These are phyloP conservation scores for Hippocampus mohnikei DNA, from an alignment of 2,113 vertebrate species.

Conservation along the genomic window DNA sequence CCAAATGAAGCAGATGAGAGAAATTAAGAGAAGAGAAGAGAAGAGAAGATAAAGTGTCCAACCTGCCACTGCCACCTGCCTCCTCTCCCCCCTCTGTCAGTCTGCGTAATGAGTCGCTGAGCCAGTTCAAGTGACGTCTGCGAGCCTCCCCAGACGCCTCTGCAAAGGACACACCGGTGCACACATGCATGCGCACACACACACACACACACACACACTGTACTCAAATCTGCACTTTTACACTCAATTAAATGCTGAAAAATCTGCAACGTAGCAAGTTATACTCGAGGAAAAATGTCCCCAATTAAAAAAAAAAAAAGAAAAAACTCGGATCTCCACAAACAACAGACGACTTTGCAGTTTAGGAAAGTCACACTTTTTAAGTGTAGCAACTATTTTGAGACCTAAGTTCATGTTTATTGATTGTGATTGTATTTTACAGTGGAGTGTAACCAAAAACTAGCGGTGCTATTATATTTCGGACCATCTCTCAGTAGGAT, in stretches of 20 bases:
- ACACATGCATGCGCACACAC: background rate
- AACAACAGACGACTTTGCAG: background rate
- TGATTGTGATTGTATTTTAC: background rate
- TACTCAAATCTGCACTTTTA: background rate
- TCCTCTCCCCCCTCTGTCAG: constrained; percentile 66
- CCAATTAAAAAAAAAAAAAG: background rate
- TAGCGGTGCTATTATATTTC: too few species aligned
- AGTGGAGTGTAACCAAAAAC: background rate
- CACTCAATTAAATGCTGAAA: constrained; percentile 7
- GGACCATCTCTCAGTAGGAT: too few species aligned
- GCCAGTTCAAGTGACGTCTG: constrained; percentile 72
- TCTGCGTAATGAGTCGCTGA: constrained; percentile 74
- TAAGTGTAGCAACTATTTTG: background rate
- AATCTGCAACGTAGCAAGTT: background rate
- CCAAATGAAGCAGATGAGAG: too few species aligned
- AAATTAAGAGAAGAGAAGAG: background rate
- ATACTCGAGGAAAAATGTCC: background rate
- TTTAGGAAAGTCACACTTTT: constrained; percentile 1
- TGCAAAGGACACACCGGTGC: constrained; percentile 47
- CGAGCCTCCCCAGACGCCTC: constrained; percentile 71
- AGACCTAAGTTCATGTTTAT: background rate
- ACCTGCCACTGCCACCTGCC: constrained; percentile 46
- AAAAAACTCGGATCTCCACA: background rate
- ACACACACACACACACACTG: background rate
- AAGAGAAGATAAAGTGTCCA: constrained; percentile 8